phyloP scores from a whole-genome alignment of 1,140 invertebrate genomes.

The Potamilus streckersoni region DNA sequence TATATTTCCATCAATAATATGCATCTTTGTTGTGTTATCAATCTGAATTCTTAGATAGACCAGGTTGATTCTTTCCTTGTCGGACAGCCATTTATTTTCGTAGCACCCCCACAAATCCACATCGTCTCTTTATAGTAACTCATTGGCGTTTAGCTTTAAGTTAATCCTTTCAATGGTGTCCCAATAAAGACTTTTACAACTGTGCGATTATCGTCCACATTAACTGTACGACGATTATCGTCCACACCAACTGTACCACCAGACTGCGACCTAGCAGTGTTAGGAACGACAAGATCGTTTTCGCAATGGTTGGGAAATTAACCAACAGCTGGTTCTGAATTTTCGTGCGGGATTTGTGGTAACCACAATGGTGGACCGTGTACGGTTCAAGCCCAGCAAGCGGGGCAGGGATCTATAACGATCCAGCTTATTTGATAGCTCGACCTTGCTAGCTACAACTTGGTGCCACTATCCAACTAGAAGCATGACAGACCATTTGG shows the following conservation, averaged over 20 bases:
- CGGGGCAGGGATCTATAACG: constrained; percentile 13
- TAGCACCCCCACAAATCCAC: constrained; percentile 19
- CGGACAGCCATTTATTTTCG: constrained; percentile 6
- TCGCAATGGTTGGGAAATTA: constrained; percentile 22
- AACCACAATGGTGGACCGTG: constrained; percentile 18
- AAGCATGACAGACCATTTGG: too few species aligned
- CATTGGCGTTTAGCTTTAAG: constrained; percentile 21
- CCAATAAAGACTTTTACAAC: background rate
- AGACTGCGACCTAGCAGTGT: constrained; percentile 13
- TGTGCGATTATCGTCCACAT: constrained; percentile 5
- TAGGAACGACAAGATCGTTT: constrained; percentile 28
- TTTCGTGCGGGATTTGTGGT: constrained; percentile 25
- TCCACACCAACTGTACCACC: constrained; percentile 5
- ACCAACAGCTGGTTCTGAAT: constrained; percentile 20
- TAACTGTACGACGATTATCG: constrained; percentile 6
- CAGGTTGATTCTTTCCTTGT: too few species aligned
- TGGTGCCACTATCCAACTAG: too few species aligned
- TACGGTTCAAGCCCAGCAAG: constrained; percentile 15
- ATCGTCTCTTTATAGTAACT: constrained; percentile 25
- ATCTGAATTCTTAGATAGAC: constrained; percentile 20
- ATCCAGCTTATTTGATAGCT: background rate
- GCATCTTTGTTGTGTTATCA: constrained; percentile 19
- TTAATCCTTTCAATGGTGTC: constrained; percentile 15
- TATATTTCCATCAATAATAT: constrained; percentile 2
- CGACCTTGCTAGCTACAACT: too few species aligned